Evolutionary conservation across 2,113 vertebrate species (phyloP).

Genomic region (Ceyx melanurus): DNA sequence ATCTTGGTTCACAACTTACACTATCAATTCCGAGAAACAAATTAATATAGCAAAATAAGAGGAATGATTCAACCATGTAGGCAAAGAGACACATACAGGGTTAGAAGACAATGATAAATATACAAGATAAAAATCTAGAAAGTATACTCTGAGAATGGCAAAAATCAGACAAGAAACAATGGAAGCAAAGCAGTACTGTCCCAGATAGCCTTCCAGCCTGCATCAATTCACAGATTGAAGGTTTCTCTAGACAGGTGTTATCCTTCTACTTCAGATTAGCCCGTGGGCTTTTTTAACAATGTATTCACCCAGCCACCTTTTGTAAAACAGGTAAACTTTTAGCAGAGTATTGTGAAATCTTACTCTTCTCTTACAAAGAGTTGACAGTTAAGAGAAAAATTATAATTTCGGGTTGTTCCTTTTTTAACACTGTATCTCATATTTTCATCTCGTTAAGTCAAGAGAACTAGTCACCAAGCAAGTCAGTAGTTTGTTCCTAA

Average conservation of each 20-base stretch:
- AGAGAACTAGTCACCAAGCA: background rate
- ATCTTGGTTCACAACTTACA: background rate
- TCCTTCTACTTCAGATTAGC: background rate
- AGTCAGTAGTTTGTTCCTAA: background rate
- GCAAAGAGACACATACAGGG: background rate
- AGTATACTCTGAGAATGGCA: background rate
- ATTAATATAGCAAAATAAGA: background rate
- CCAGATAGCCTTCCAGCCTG: background rate
- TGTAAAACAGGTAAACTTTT: background rate
- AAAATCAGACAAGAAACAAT: background rate
- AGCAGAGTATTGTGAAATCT: background rate
- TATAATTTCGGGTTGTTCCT: too few species aligned
- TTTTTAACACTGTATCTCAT: background rate
- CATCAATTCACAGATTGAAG: background rate
- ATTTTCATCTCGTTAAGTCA: background rate
- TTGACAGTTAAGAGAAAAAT: background rate
- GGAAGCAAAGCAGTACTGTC: background rate
- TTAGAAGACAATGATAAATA: background rate
- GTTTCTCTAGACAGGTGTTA: background rate
- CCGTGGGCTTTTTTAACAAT: background rate
- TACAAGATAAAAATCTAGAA: background rate
- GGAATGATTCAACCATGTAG: background rate
- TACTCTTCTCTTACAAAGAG: background rate
- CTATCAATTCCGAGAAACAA: background rate
- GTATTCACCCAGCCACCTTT: rapidly evolving